Evolutionary conservation across 2,113 vertebrate genomes (phyloP).

Genomic region (Halichoerus grypus): DNA sequence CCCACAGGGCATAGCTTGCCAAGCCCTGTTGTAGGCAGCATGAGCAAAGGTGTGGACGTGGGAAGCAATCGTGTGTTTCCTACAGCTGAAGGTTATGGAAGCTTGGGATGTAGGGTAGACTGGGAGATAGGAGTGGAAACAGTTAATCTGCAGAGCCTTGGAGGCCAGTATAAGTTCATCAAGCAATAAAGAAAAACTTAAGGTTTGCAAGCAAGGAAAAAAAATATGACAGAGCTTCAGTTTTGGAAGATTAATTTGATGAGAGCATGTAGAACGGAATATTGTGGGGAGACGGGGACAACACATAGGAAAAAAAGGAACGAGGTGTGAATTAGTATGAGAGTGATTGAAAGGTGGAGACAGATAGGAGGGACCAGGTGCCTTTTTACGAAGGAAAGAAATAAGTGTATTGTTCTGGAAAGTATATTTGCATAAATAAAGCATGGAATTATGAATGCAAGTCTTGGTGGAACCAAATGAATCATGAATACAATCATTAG

Average conservation of each 20-base stretch:
- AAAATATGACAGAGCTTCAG: background rate
- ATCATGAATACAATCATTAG: slow-evolving; percentile 16
- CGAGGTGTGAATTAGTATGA: background rate
- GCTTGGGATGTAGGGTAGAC: background rate
- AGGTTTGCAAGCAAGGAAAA: slow-evolving; percentile 4
- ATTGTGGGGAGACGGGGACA: background rate
- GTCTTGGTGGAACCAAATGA: background rate
- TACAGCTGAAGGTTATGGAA: background rate
- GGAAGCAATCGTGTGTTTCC: background rate
- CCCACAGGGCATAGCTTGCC: background rate
- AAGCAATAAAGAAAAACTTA: background rate
- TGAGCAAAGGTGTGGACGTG: background rate
- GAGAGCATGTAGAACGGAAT: background rate
- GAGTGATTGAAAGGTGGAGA: background rate
- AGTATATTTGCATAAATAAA: slow-evolving; percentile 44
- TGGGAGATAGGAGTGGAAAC: background rate
- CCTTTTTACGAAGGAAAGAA: slow-evolving; percentile 35
- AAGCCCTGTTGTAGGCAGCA: background rate
- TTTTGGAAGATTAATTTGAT: slow-evolving; percentile 44
- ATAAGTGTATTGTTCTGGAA: slow-evolving; percentile 20
- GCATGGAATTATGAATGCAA: background rate
- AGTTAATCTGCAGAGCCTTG: background rate
- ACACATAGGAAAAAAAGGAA: background rate
- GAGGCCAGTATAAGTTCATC: background rate
- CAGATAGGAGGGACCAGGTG: background rate